Base-by-base conservation (phyloP, 2,113 vertebrate genomes). In the Crotalus horridus region DNA sequence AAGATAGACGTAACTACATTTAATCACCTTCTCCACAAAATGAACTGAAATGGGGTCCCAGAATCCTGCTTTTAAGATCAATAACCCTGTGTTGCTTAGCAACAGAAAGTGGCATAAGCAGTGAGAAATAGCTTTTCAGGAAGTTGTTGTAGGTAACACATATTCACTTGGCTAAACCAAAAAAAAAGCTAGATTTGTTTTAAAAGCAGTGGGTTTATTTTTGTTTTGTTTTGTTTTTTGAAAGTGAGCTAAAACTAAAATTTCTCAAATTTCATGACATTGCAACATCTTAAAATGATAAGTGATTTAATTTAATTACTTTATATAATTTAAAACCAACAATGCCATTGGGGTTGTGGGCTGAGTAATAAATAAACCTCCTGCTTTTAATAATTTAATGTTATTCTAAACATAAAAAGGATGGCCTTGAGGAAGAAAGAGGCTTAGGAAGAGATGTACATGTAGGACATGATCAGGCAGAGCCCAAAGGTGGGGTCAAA, bases 1-100 rank as follows among this genome's bases (percentile, higher is more conserved):
- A n/a, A 56, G 26, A 20, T 86, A 59, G 46, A 86, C 51, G 55
- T 56, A 61, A 56, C 33, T 61, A 53, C 29, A 86, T 61, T 93
- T 90, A 86, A 86, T 90, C 74, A 90, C 92, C 29, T 59, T 85
- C 55, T 85, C 10, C 11, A 17, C 39, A 89, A 89, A 13, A 85
- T 5, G 64, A 43, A 58, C 74, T 56, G 64, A n/a, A 23, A n/a
- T 59, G 29, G 56, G 26, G 51, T 2, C 56, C 46, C 26, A 89
- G 51, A 86, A 39, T 53, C 21, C 48, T 86, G 20, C 55, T 93
- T 90, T 39, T 59, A 90, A 85, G 48, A 93, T 86, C 69, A 81
- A 89, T 89, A 85, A 21, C 7, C 43, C 29, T 53, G 43, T 48
- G 92, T 92, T 92, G 92, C 92, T 69, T 89, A 64, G 88, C 88